Evolutionary conservation across 2,113 vertebrate species (phyloP).

Genomic region (Xyrauchen texanus): DNA sequence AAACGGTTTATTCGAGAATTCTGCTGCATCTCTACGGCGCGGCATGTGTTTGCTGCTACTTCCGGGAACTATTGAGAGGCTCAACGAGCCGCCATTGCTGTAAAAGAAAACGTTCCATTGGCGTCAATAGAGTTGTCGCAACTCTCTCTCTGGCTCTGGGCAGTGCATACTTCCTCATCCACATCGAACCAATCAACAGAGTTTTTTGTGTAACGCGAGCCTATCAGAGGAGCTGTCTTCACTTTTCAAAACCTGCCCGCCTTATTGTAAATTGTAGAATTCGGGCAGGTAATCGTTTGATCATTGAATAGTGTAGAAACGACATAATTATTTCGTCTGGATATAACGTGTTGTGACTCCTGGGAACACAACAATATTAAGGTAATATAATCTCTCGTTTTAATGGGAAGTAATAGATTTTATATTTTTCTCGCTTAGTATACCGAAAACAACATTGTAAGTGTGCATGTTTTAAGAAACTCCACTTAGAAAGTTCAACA

Average conservation of each 20-base stretch:
- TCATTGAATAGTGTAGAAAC: not conserved
- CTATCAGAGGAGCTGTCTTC: constrained; percentile 53
- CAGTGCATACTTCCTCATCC: not conserved
- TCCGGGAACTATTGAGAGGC: too few relatives aligned
- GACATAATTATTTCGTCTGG: not conserved
- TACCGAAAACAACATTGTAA: not conserved
- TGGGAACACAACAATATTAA: not conserved
- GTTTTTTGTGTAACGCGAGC: not conserved
- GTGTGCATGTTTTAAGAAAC: not conserved
- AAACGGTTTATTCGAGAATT: too few relatives aligned
- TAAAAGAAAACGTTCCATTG: too few relatives aligned
- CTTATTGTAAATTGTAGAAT: constrained; percentile 49
- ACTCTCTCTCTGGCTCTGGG: too few relatives aligned
- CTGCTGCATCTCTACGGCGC: too few relatives aligned
- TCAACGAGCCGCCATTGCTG: too few relatives aligned
- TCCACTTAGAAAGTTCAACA: too few relatives aligned
- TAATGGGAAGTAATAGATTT: not conserved
- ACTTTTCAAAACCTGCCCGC: constrained; percentile 68
- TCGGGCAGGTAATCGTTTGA: not conserved
- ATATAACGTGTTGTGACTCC: not conserved
- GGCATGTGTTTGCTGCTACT: too few relatives aligned
- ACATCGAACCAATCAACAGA: constrained; percentile 56
- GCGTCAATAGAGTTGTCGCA: too few relatives aligned
- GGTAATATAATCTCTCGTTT: not conserved
- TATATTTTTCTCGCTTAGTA: not conserved